Conservation (phyloP, 2,113 vertebrate species). For the Ictidomys tridecemlineatus region DNA sequence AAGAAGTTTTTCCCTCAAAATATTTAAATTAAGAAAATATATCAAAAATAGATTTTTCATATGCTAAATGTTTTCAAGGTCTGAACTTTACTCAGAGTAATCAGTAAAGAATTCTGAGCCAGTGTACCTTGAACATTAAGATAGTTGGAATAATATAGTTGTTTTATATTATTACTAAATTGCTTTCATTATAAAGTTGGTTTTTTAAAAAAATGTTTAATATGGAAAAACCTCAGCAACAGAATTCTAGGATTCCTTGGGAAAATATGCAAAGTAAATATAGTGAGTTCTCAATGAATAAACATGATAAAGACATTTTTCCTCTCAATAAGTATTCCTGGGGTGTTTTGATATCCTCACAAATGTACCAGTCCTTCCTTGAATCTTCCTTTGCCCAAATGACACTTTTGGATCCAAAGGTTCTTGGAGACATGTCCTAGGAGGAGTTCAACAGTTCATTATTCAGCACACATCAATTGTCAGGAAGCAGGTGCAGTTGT, state of each 20-base stretch:
- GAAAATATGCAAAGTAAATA: background rate
- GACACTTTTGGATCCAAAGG: background rate
- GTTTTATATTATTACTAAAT: background rate
- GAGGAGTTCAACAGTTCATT: background rate
- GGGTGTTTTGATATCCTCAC: background rate
- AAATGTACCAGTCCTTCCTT: background rate
- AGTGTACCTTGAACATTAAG: background rate
- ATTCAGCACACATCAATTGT: too few relatives aligned
- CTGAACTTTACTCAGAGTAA: background rate
- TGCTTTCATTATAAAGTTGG: background rate
- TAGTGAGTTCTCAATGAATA: background rate
- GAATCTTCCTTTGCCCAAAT: background rate
- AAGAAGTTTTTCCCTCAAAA: background rate
- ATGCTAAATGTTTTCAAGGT: background rate
- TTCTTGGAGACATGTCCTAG: background rate
- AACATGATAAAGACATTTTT: background rate
- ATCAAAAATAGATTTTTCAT: background rate
- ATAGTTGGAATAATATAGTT: background rate
- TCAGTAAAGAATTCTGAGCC: background rate
- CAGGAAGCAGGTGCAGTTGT: background rate
- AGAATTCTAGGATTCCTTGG: background rate
- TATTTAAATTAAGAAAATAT: constrained; percentile 23
- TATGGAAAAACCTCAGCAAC: background rate
- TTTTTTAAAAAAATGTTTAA: background rate
- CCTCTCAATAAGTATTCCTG: background rate